Evolutionary conservation across 2,797 vertebrate genomes (phyloP).

Genomic region (Labroides dimidiatus): DNA sequence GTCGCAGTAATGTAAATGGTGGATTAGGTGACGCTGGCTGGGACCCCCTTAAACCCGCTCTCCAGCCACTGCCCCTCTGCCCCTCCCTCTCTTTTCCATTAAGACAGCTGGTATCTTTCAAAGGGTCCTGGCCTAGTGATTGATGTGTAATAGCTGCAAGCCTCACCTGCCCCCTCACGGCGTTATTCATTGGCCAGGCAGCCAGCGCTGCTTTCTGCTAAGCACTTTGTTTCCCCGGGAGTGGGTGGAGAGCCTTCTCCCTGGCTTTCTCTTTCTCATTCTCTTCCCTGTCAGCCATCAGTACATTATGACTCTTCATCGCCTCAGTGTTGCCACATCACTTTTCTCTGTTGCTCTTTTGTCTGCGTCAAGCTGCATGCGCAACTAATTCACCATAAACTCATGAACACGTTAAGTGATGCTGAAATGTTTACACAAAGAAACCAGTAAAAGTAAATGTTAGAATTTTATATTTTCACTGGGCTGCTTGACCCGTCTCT

Average conservation of each 20-base stretch:
- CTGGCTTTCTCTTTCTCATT: conserved; percentile 32
- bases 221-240: conserved; percentile 73
- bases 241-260: conserved; percentile 63
- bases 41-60: conserved; percentile 66
- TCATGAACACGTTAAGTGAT: conserved; percentile 18
- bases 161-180: conserved; percentile 81
- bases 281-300: conserved; percentile 41
- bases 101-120: conserved; percentile 87
- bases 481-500: conserved; percentile 9
- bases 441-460: neutral
- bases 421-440: conserved; percentile 1
- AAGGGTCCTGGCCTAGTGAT: conserved; percentile 83
- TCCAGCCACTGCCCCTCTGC: conserved; percentile 61
- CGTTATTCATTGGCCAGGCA: conserved; percentile 76
- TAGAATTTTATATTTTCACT: neutral
- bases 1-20: conserved; percentile 84
- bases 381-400: conserved; percentile 7
- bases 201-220: conserved; percentile 62
- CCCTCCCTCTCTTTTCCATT: conserved; percentile 80
- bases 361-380: conserved; percentile 23
- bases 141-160: conserved; percentile 86
- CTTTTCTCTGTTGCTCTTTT: conserved; percentile 49
- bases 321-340: conserved; percentile 42
- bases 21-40: conserved; percentile 80
- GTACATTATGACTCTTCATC: conserved; percentile 63